Conservation (phyloP, 2,797 vertebrate species). For the Carcharodon carcharias region DNA sequence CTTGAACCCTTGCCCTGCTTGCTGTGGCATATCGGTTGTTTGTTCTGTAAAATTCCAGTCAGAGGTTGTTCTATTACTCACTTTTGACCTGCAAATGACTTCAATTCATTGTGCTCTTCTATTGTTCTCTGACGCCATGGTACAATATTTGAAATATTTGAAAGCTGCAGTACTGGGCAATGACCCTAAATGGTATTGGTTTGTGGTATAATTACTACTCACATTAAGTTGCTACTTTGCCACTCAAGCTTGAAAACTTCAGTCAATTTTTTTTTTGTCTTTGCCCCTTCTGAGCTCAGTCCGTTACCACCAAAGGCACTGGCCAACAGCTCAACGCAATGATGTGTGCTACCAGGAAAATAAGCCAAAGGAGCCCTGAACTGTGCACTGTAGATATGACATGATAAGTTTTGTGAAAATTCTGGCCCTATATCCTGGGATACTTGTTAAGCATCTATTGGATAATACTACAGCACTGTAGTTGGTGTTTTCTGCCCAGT, state of each 20-base stretch:
- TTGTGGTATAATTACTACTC: not conserved
- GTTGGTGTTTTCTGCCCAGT: not conserved
- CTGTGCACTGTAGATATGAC: not conserved
- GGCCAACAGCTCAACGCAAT: not conserved
- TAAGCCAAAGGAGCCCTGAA: not conserved
- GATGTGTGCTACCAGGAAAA: not conserved
- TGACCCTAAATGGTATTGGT: not conserved
- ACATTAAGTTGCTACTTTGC: not conserved
- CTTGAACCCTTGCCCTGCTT: not conserved
- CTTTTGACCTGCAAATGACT: not conserved
- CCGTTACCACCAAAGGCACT: not conserved
- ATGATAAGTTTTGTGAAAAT: not conserved
- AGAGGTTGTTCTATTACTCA: not conserved
- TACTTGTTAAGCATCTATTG: not conserved
- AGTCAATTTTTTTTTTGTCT: not conserved
- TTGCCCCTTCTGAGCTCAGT: not conserved
- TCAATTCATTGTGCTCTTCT: not conserved
- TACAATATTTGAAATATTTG: constrained; percentile 11
- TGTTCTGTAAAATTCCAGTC: not conserved
- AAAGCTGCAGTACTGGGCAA: not conserved
- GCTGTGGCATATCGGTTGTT: not conserved
- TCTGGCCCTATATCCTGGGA: not conserved
- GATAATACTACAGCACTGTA: not conserved
- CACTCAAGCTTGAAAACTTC: not conserved
- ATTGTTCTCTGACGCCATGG: not conserved